Base-by-base conservation (phyloP, 2,888 invertebrate species). In the Philereme vetulata region DNA sequence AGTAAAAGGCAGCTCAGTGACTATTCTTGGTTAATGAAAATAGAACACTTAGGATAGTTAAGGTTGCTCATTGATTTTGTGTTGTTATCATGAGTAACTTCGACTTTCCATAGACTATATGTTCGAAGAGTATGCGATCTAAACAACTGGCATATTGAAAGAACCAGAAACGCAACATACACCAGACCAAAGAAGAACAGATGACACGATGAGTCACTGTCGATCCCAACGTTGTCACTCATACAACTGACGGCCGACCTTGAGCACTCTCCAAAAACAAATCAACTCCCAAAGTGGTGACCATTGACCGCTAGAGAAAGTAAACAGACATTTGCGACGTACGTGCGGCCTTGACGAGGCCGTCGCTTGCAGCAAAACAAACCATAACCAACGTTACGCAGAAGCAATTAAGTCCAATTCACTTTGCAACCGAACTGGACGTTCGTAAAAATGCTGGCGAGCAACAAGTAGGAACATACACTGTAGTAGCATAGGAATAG, bases 301-400 rank as follows among this genome's bases (percentile, higher is more conserved):
- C 84, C 86, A 79, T 82, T 87, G 87, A 88, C 88, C 88, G 85
- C 82, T 82, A 84, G 88, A 86, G 90, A 90, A 90, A 90, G 90
- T 85, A 85, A 88, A 88, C 42, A 42, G 42, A 42, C 83, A 87
- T 78, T 76, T 72, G 77, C 76, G 78, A 76, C 77, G 77, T 77
- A 82, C 82, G 79, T 77, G 80, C 83, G 88, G 85, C 88, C 89
- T 88, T 90, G 85, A 77, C 74, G 83, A 85, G 86, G 87, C 84
- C 88, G 78, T 80, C 72, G 68, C 64, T 51, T 47, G 55, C 51
- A 59, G 53, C 54, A 51, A 51, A 51, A 58, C 67, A 60, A 62
- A 45, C 71, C 60, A 80, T 75, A 77, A 56, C 56, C 67, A 64
- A 76, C 77, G 72, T 67, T 79, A 75, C 64, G 50, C 42, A 46